Conservation (phyloP, 2,113 vertebrate genomes). For the Meleagris gallopavo region DNA sequence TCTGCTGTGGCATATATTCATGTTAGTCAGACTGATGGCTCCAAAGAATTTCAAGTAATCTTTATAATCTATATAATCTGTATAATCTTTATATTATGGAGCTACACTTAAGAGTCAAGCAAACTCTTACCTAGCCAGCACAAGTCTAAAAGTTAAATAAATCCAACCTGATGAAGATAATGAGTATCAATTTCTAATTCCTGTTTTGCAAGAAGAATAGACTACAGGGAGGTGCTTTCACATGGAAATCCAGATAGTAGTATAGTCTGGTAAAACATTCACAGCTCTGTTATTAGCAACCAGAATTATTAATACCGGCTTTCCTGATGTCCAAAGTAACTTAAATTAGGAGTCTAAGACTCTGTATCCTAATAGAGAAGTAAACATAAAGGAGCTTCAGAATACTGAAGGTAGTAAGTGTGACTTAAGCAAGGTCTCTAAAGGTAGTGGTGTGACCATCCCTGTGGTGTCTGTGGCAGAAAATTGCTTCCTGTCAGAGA, state of each 20-base stretch:
- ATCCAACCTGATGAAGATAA: neutral
- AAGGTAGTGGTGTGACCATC: neutral
- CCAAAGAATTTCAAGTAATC: neutral
- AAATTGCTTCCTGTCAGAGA: rapidly evolving
- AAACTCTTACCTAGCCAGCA: neutral
- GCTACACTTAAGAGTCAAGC: neutral
- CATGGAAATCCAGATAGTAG: neutral
- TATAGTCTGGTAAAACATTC: neutral
- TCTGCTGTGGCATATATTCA: neutral
- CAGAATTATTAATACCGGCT: neutral
- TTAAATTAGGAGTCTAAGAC: neutral
- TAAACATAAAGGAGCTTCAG: neutral
- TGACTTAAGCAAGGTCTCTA: neutral
- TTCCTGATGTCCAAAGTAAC: neutral
- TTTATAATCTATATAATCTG: neutral
- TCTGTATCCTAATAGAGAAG: neutral
- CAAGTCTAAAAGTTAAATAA: neutral
- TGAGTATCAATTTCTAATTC: neutral
- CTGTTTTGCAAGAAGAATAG: neutral
- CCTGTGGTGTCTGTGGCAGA: neutral
- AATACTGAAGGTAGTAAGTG: neutral
- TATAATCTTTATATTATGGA: no score
- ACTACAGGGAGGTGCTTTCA: neutral
- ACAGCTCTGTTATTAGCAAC: neutral
- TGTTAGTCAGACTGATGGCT: neutral